These are phyloP conservation scores for Kryptolebias marmoratus DNA, from an alignment of 2,113 vertebrate species.

Conservation along the genomic window DNA sequence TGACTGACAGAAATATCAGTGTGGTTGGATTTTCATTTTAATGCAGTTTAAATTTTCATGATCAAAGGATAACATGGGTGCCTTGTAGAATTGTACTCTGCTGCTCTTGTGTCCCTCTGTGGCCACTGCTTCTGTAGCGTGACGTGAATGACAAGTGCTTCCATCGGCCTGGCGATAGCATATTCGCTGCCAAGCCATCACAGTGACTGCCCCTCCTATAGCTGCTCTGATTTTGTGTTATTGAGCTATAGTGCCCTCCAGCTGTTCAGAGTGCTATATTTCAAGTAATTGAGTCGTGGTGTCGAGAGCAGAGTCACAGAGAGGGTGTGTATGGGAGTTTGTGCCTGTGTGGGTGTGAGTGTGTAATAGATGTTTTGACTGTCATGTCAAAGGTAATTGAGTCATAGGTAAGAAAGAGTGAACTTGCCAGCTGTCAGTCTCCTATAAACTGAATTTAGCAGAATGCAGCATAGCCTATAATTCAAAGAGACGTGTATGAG, in stretches of 20 bases:
- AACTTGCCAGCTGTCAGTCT: conserved; percentile 71
- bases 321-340: neutral
- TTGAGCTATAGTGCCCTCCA: conserved; percentile 54
- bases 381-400: conserved; percentile 65
- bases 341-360: neutral
- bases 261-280: conserved; percentile 65
- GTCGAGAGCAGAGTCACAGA: conserved; percentile 29
- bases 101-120: conserved; percentile 14
- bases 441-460: conserved; percentile 44
- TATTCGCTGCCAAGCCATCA: conserved; percentile 55
- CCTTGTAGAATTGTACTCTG: conserved; percentile 7
- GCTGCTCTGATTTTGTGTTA: conserved; percentile 56
- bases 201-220: conserved; percentile 53
- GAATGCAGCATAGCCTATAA: conserved; percentile 37
- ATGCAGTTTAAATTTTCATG: conserved; percentile 3
- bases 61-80: conserved; percentile 12
- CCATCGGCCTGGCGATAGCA: conserved; percentile 59
- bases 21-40: conserved; percentile 8
- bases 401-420: conserved; percentile 43
- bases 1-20: conserved; percentile 49
- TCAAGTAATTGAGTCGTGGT: conserved; percentile 68
- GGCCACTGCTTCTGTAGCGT: conserved; percentile 25
- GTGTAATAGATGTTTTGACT: conserved; percentile 60
- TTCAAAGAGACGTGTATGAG: conserved; percentile 31
- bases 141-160: conserved; percentile 69